Evolutionary conservation across 1,140 invertebrate genomes (phyloP), one percentile per base, ranked within the genome.

Genomic region (Drosophila cardini): DNA sequence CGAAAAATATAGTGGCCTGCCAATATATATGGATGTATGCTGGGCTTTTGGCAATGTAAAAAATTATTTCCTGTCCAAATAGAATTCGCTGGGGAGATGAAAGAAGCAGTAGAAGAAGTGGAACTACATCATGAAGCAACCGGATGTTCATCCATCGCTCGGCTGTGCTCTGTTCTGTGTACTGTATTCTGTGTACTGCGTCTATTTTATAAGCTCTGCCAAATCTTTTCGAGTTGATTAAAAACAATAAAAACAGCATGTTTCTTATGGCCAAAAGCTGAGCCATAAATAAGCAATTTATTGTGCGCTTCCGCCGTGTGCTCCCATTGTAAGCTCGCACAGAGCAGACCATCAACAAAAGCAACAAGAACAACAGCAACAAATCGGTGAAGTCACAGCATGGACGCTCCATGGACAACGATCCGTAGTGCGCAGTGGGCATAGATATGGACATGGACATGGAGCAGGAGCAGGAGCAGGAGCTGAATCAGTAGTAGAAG

Each of bases 241-340:
- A 89, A 89, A 89, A 89, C 84, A 89, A 89, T 89, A 89, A 89
- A 89, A 89, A 74, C 84, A 89, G 85, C 84, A 81, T 89, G 84
- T 80, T 89, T 77, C 84, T 89, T 89, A 89, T 80, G 77, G 84
- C 77, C 80, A 80, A 89, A 89, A 84, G 73, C 84, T 84, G 80
- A 84, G 85, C 84, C 77, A 89, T 89, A 89, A 89, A 89, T 89
- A 89, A 89, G 85, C 84, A 89, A 89, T 89, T 89, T 89, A 89
- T 89, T 89, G 84, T 89, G 80, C 84, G 85, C 80, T 89, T 89
- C 84, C 84, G 84, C 80, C 84, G 77, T 84, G 85, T 87, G 76
- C 70, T 72, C 38, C 84, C 79, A 87, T 89, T 89, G 83, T 87
- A 61, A 74, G 60, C 63, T 61, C 34, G 45, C 65, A 16, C 56